These are phyloP conservation scores for Drosophila simulans DNA, from an alignment of 1,140 invertebrate species.

Conservation along the genomic window DNA sequence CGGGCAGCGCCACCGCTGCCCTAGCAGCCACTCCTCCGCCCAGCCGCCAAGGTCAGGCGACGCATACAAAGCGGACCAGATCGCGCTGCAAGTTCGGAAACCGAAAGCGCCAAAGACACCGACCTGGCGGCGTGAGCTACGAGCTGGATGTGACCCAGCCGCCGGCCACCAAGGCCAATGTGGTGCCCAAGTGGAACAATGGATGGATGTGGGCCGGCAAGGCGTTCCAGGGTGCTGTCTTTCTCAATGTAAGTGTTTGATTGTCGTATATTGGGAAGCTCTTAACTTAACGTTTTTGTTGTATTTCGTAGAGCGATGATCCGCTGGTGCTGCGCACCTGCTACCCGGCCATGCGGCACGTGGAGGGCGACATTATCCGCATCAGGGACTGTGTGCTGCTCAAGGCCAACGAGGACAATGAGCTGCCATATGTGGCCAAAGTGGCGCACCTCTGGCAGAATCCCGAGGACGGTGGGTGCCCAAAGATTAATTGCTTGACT, in stretches of 20 bases:
- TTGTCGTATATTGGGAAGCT: too few relatives aligned
- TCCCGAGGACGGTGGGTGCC: slow-evolving; percentile 91
- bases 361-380: slow-evolving; percentile 92
- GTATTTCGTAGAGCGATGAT: slow-evolving; percentile 90
- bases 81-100: slow-evolving; percentile 80
- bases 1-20: neutral
- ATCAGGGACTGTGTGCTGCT: slow-evolving; percentile 95
- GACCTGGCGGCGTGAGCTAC: slow-evolving; percentile 70
- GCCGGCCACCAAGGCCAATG: slow-evolving; percentile 84
- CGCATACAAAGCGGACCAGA: slow-evolving; percentile 66
- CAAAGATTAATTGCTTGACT: neutral
- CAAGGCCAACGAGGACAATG: slow-evolving; percentile 92
- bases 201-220: slow-evolving; percentile 96
- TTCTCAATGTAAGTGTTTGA: slow-evolving; percentile 90
- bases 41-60: slow-evolving; percentile 30
- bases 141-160: slow-evolving; percentile 76
- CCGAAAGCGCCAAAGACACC: slow-evolving; percentile 74
- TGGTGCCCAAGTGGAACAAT: slow-evolving; percentile 93
- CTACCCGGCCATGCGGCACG: slow-evolving; percentile 95
- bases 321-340: slow-evolving; percentile 90
- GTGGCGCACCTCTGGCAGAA: slow-evolving; percentile 97
- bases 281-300: too few relatives aligned
- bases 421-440: slow-evolving; percentile 97
- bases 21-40: slow-evolving; percentile 9
- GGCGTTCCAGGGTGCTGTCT: slow-evolving; percentile 92